phyloP scores from a whole-genome alignment of 2,888 invertebrate genomes.

The Amphiduros pacificus region DNA sequence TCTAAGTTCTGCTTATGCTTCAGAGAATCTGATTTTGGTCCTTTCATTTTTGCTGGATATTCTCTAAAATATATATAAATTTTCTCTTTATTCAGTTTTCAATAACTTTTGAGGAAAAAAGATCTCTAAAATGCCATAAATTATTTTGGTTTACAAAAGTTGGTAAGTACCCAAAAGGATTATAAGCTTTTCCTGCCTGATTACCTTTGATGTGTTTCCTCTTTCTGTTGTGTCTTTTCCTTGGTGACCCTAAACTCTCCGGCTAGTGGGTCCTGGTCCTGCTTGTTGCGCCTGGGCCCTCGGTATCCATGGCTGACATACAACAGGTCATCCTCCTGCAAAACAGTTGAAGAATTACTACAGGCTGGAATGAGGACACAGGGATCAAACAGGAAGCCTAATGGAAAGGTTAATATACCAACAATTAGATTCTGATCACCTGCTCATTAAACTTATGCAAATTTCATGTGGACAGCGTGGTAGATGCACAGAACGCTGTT shows the following conservation, averaged over 20 bases:
- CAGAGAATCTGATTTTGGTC: neutral
- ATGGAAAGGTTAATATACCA: too few species aligned
- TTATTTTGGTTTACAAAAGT: too few species aligned
- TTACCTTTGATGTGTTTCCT: too few species aligned
- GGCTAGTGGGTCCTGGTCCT: conserved; percentile 8
- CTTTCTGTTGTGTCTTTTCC: neutral
- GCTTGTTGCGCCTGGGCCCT: conserved; percentile 4
- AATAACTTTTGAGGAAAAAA: neutral
- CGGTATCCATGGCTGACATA: conserved; percentile 6
- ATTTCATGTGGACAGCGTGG: too few species aligned
- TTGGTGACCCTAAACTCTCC: conserved; percentile 11
- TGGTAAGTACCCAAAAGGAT: too few species aligned
- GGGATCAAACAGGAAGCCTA: too few species aligned
- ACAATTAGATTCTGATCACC: too few species aligned
- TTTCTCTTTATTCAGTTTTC: neutral
- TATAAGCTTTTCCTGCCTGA: too few species aligned
- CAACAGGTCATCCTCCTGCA: conserved; percentile 8
- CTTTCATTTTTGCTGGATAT: neutral
- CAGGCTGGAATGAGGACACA: too few species aligned
- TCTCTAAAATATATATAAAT: neutral
- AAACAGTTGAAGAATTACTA: too few species aligned
- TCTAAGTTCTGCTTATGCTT: conserved; percentile 8
- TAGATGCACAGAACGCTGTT: too few species aligned
- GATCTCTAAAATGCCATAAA: neutral
- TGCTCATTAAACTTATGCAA: too few species aligned